Conservation (phyloP, 1,140 invertebrate species). For the Acromyrmex charruanus region DNA sequence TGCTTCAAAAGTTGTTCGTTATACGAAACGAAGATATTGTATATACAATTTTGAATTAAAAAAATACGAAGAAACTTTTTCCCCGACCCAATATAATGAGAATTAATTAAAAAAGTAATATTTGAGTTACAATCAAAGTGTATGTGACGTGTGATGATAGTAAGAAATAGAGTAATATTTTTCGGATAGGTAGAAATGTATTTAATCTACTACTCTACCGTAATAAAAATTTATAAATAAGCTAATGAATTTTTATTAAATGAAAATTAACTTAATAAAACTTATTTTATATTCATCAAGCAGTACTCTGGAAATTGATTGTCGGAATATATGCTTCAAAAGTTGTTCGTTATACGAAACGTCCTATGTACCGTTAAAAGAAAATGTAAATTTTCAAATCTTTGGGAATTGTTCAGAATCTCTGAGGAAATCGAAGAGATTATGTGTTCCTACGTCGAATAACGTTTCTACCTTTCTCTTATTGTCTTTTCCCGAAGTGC, state of each 20-base stretch:
- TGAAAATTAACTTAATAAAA: background rate
- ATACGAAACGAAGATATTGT: background rate
- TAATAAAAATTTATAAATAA: background rate
- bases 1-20: background rate
- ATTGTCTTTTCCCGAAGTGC: conserved; percentile 19
- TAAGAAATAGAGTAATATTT: conserved; percentile 4
- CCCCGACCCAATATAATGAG: background rate
- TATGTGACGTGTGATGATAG: background rate
- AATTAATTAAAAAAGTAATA: background rate
- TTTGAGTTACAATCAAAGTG: background rate
- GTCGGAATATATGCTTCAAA: background rate
- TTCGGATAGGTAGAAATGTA: background rate
- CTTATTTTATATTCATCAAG: too few relatives aligned
- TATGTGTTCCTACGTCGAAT: background rate
- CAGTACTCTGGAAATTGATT: background rate
- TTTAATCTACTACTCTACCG: background rate
- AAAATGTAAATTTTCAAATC: conserved; percentile 30
- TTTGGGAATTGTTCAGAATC: background rate
- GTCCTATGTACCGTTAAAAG: background rate
- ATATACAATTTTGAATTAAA: too few relatives aligned
- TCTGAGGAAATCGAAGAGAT: conserved; percentile 17
- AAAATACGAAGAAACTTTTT: too few relatives aligned
- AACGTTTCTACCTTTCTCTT: conserved; percentile 15
- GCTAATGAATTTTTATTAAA: background rate
- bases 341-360: background rate